Percentiles rank a stretch among this genome's conserved stretches.
phyloP scores from a whole-genome alignment of 2,113 vertebrate species.

The Zapornia atra region DNA sequence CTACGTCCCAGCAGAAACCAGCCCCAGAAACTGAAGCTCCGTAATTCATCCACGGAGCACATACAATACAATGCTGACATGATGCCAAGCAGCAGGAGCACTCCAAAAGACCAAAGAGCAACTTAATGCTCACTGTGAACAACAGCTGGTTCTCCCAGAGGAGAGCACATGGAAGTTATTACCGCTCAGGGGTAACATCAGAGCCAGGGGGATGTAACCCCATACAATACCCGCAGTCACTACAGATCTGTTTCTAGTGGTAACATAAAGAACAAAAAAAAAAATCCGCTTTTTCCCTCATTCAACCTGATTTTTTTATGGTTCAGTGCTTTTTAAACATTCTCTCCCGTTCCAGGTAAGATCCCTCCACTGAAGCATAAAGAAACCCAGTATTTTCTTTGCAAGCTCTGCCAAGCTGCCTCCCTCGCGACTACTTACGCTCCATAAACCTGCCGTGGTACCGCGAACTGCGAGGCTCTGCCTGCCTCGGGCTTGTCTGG shows the following conservation, averaged over 20 bases:
- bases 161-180: fast-evolving
- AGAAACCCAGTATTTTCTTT: fast-evolving
- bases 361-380: fast-evolving
- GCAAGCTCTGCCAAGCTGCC: not conserved
- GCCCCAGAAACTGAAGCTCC: not conserved
- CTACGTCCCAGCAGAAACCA: not conserved
- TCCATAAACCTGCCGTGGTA: slow-evolving; percentile 81
- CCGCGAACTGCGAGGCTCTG: slow-evolving; percentile 12
- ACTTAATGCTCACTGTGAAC: not conserved
- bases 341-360: not conserved
- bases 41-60: not conserved
- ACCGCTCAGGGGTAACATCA: not conserved
- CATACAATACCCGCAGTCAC: fast-evolving
- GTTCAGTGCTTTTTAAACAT: not conserved
- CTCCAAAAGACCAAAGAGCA: not conserved
- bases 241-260: not conserved
- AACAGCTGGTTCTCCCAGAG: not conserved
- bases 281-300: not conserved
- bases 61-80: fast-evolving
- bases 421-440: slow-evolving; percentile 81
- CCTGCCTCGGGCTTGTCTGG: slow-evolving; percentile 71
- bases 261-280: not conserved
- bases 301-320: fast-evolving
- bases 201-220: not conserved
- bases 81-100: not conserved